Evolutionary conservation across 2,113 vertebrate genomes (phyloP).

Genomic region (Pangasianodon gigas): DNA sequence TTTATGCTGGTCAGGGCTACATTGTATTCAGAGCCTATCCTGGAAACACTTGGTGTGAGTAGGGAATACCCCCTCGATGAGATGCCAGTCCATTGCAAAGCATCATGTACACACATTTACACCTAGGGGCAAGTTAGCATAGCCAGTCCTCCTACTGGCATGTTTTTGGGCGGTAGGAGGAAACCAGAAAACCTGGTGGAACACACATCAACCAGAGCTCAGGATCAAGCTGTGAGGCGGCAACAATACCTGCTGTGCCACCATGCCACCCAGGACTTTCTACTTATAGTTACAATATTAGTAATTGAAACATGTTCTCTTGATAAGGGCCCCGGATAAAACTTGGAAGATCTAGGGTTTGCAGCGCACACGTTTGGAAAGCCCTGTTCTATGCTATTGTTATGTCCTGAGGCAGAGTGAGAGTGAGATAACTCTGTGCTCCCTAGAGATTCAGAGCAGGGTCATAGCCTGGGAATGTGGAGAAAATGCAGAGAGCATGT

Average conservation of each 20-base stretch:
- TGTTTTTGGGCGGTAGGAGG: background rate
- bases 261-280: too few relatives aligned
- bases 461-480: constrained; percentile 24
- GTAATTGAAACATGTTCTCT: background rate
- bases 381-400: background rate
- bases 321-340: background rate
- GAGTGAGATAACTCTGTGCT: constrained; percentile 24
- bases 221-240: background rate
- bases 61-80: background rate
- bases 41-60: background rate
- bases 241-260: background rate
- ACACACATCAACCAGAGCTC: background rate
- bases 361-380: background rate
- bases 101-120: background rate
- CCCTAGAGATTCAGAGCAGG: constrained; percentile 21
- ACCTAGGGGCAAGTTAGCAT: background rate
- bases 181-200: background rate
- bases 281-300: background rate
- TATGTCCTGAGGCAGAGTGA: constrained; percentile 16
- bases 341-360: background rate
- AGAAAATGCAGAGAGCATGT: constrained; percentile 37
- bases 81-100: background rate
- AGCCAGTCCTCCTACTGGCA: background rate
- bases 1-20: background rate
- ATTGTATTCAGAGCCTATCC: background rate